These are phyloP conservation scores for Aegypius monachus DNA, from an alignment of 2,113 vertebrate genomes.

Conservation along the genomic window DNA sequence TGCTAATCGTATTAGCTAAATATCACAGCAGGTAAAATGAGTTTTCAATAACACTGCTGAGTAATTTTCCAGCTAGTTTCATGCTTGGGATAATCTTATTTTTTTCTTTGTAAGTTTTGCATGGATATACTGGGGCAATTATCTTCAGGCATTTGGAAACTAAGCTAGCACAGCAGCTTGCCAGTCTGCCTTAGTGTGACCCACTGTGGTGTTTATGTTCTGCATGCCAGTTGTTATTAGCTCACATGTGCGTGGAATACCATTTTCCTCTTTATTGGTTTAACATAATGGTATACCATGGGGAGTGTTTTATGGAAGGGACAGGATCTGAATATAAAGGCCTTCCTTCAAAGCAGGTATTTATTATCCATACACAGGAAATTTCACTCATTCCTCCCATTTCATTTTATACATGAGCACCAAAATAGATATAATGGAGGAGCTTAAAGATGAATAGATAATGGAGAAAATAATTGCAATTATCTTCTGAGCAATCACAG, in stretches of 20 bases:
- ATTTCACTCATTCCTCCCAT: background rate
- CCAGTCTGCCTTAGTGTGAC: conserved; percentile 28
- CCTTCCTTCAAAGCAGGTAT: conserved; percentile 16
- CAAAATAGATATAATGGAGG: background rate
- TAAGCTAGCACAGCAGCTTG: conserved; percentile 57
- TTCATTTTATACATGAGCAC: background rate
- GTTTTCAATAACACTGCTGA: conserved; percentile 43
- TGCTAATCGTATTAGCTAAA: conserved; percentile 59
- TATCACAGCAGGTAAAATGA: conserved; percentile 48
- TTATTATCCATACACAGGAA: background rate
- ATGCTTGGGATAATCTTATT: conserved; percentile 55
- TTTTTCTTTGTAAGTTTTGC: conserved; percentile 59
- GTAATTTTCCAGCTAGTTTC: conserved; percentile 54
- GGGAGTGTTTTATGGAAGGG: conserved; percentile 23
- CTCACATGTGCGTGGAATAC: conserved; percentile 41
- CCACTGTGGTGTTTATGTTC: conserved; percentile 65
- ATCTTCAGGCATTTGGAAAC: conserved; percentile 52
- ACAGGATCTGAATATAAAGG: background rate
- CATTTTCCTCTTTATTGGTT: conserved; percentile 60
- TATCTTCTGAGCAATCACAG: background rate
- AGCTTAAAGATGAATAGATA: background rate
- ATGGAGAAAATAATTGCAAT: background rate
- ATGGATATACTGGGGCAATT: conserved; percentile 50
- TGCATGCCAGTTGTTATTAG: conserved; percentile 69
- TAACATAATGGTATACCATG: conserved; percentile 32